These are phyloP conservation scores for Karalla daura DNA, from an alignment of 2,797 vertebrate species.

Conservation along the genomic window DNA sequence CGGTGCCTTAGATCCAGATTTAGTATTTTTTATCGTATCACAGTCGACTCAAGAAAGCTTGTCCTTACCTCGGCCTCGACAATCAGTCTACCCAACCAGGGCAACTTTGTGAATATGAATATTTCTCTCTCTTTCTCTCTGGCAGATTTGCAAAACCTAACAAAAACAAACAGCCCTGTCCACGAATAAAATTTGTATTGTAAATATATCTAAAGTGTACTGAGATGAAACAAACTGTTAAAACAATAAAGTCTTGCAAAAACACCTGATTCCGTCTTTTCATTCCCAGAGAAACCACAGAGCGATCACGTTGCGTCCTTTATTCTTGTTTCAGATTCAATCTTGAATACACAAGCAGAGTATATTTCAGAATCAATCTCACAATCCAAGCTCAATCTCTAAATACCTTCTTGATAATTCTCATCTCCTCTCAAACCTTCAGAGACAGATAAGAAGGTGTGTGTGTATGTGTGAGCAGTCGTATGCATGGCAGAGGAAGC, in stretches of 20 bases:
- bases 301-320: conserved; percentile 13
- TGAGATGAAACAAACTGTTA: conserved; percentile 81
- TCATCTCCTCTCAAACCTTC: conserved; percentile 16
- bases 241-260: conserved; percentile 92
- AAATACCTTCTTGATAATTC: background rate
- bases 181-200: conserved; percentile 81
- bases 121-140: conserved; percentile 70
- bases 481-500: conserved; percentile 37
- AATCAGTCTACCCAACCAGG: conserved; percentile 87
- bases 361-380: conserved; percentile 42
- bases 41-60: conserved; percentile 68
- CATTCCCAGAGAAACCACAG: conserved; percentile 14
- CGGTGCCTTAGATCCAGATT: conserved; percentile 89
- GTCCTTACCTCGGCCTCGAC: conserved; percentile 88
- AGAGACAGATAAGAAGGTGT: conserved; percentile 52
- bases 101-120: conserved; percentile 77
- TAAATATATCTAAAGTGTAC: conserved; percentile 87
- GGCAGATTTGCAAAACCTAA: conserved; percentile 75
- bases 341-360: conserved; percentile 45
- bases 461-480: conserved; percentile 53
- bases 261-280: conserved; percentile 12
- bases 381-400: conserved; percentile 20
- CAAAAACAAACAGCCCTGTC: conserved; percentile 81
- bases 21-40: conserved; percentile 86
- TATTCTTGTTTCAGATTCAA: conserved; percentile 50